Percentiles rank a stretch among this genome's conserved stretches.
These are phyloP conservation scores for Lithophane semibrunnea DNA, from an alignment of 2,888 invertebrate species.

Conservation along the genomic window DNA sequence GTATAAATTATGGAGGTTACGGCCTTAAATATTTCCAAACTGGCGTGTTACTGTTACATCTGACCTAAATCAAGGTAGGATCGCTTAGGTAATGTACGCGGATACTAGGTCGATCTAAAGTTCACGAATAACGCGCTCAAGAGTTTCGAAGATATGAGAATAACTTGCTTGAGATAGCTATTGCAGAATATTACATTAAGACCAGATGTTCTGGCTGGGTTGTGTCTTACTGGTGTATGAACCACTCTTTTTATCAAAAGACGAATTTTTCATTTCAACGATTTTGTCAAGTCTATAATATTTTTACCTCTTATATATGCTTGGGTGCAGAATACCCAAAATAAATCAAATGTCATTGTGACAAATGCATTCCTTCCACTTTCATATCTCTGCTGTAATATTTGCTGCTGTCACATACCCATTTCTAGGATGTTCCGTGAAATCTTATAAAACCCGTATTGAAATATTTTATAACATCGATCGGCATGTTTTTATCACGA, in stretches of 20 bases:
- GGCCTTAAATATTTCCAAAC: conserved; percentile 40
- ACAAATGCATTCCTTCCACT: conserved; percentile 28
- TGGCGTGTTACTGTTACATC: conserved; percentile 42
- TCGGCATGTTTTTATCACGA: background rate
- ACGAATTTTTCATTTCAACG: background rate
- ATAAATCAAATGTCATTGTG: conserved; percentile 22
- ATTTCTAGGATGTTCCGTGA: background rate
- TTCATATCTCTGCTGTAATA: conserved; percentile 25
- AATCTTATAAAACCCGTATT: background rate
- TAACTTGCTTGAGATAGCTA: conserved; percentile 34
- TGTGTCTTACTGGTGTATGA: background rate
- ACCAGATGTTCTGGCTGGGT: background rate
- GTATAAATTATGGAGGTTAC: conserved; percentile 3
- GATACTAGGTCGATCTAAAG: conserved; percentile 58
- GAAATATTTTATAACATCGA: conserved; percentile 5
- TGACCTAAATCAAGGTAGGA: conserved; percentile 61
- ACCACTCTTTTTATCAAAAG: background rate
- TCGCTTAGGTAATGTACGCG: conserved; percentile 55
- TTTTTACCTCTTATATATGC: background rate
- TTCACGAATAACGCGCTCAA: conserved; percentile 49
- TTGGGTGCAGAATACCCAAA: background rate
- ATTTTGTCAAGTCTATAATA: background rate
- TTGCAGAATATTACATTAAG: conserved; percentile 3
- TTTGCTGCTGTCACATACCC: conserved; percentile 14
- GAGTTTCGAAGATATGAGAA: conserved; percentile 31